These are phyloP conservation scores for Xiphias gladius DNA, from an alignment of 2,113 vertebrate species.

Conservation along the genomic window DNA sequence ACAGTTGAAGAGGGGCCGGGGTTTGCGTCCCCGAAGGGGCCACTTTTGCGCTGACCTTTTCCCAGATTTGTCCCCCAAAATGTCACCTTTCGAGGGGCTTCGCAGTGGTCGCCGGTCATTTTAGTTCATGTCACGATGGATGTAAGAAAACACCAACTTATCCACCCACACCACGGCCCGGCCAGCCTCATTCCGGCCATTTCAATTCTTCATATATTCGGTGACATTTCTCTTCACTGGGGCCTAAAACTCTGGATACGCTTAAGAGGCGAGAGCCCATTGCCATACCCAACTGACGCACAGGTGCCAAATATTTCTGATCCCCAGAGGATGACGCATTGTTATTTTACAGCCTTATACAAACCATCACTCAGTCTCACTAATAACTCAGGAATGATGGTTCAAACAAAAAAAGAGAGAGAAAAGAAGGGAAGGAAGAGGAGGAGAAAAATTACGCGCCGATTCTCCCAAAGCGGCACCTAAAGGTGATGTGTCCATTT, in stretches of 20 bases:
- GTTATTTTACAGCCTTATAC: conserved; percentile 48
- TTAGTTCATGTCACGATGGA: no score
- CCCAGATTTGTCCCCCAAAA: no score
- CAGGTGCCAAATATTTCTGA: conserved; percentile 58
- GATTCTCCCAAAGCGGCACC: conserved; percentile 68
- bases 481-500: conserved; percentile 72
- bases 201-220: not conserved
- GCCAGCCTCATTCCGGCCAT: no score
- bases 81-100: no score
- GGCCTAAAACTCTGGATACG: not conserved
- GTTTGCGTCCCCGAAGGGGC: no score
- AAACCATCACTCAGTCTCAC: conserved; percentile 34
- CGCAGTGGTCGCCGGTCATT: no score
- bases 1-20: no score
- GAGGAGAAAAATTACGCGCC: not conserved
- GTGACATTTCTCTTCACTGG: not conserved
- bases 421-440: not conserved
- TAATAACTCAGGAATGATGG: conserved; percentile 51
- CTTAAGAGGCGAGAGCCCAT: not conserved
- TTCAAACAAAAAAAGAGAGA: not conserved
- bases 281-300: conserved; percentile 4
- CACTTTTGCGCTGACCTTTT: no score
- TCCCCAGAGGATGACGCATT: conserved; percentile 49
- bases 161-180: no score
- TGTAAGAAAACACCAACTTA: no score